A percentile compares a stretch with the other conserved stretches of the same genome.
Conservation (phyloP, 2,888 invertebrate genomes). For the Parelbella ahira region DNA sequence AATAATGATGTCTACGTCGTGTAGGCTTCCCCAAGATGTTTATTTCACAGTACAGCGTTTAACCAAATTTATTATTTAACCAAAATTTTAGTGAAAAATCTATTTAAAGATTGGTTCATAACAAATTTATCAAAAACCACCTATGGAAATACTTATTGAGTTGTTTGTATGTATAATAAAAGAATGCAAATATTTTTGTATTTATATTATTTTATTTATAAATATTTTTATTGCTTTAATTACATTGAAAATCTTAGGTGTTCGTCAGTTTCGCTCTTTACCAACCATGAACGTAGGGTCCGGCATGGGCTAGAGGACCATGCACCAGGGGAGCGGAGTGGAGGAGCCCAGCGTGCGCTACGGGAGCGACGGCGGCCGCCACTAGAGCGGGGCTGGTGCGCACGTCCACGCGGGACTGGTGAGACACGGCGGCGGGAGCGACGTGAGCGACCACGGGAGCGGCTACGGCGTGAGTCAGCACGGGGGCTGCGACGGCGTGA, state of each 20-base stretch:
- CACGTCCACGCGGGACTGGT: constrained; percentile 64
- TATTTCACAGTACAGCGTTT: too few species aligned
- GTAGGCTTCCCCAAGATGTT: too few species aligned
- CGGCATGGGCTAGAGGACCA: constrained; percentile 27
- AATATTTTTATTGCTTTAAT: constrained; percentile 41
- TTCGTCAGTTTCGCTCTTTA: constrained; percentile 62
- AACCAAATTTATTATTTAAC: too few species aligned
- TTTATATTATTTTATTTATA: constrained; percentile 37
- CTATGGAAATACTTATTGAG: too few species aligned
- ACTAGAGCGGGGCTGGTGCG: constrained; percentile 38
- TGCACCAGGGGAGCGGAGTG: constrained; percentile 41
- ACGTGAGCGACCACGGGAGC: constrained; percentile 53
- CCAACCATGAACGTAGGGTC: constrained; percentile 51
- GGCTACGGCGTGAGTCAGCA: constrained; percentile 45
- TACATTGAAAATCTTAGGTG: constrained; percentile 41
- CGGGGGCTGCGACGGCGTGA: constrained; percentile 40
- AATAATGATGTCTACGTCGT: too few species aligned
- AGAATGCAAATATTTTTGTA: constrained; percentile 15
- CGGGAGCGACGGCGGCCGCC: constrained; percentile 36
- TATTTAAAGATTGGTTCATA: too few species aligned
- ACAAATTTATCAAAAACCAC: too few species aligned
- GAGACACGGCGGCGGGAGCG: constrained; percentile 38
- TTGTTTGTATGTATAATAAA: too few species aligned
- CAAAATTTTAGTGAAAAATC: too few species aligned
- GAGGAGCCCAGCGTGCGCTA: constrained; percentile 50